These are phyloP conservation scores for Lycocorax pyrrhopterus DNA, from an alignment of 2,113 vertebrate species.

Conservation along the genomic window DNA sequence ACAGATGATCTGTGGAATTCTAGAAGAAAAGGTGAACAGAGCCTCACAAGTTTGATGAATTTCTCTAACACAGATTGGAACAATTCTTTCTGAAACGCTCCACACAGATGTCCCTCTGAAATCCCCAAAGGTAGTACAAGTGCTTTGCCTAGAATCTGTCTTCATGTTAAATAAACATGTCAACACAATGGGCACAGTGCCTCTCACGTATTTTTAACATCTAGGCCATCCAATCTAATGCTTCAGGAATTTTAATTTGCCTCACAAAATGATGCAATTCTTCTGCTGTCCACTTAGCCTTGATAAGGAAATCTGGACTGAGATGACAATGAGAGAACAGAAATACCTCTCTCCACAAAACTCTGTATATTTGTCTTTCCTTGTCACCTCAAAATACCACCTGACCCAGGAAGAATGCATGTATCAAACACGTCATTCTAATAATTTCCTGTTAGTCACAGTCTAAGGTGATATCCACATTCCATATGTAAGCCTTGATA, in stretches of 20 bases:
- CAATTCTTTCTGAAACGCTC: background rate
- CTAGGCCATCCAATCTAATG: background rate
- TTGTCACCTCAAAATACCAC: background rate
- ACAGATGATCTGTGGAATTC: background rate
- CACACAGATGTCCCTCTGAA: background rate
- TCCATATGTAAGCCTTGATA: background rate
- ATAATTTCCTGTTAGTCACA: background rate
- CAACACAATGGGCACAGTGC: background rate
- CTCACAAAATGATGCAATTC: background rate
- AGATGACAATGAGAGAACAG: background rate
- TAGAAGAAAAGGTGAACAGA: background rate
- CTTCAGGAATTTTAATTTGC: background rate
- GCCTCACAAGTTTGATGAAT: background rate
- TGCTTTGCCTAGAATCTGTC: background rate
- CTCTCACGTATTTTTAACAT: background rate
- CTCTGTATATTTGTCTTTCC: background rate
- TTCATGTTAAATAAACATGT: background rate
- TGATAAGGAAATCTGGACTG: background rate
- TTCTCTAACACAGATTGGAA: background rate
- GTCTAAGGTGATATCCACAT: background rate
- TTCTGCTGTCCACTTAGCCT: background rate
- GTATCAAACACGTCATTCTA: background rate
- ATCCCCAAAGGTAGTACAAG: background rate
- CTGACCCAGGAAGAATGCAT: background rate
- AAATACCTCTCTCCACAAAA: background rate